Evolutionary conservation across 1,140 invertebrate species (phyloP).

Genomic region (Heterodera schachtii): DNA sequence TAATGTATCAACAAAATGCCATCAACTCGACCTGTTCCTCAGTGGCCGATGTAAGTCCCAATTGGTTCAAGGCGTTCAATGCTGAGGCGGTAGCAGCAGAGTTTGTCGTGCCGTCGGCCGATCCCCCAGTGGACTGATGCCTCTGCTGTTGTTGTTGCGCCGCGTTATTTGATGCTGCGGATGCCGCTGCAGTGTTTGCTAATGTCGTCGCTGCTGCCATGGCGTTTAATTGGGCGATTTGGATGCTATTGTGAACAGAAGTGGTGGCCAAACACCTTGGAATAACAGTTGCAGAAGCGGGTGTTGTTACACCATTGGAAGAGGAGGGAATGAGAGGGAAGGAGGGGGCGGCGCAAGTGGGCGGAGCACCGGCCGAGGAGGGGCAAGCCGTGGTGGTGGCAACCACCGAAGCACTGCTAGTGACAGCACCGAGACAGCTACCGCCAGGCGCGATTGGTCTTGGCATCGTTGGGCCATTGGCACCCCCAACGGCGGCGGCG

Average conservation of each 20-base stretch:
- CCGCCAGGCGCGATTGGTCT: background rate
- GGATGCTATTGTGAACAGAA: slow-evolving; percentile 14
- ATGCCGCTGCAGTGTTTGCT: slow-evolving; percentile 24
- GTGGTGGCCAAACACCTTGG: slow-evolving; percentile 16
- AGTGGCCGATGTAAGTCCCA: slow-evolving; percentile 21
- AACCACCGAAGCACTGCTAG: background rate
- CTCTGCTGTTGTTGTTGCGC: slow-evolving; percentile 5
- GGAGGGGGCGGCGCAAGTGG: background rate
- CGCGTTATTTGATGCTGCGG: slow-evolving; percentile 24
- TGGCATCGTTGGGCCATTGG: slow-evolving; percentile 4
- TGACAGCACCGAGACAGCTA: background rate
- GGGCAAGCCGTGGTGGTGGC: background rate
- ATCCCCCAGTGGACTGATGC: slow-evolving; percentile 9
- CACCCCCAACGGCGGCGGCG: slow-evolving; percentile 4
- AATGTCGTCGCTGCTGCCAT: slow-evolving; percentile 29
- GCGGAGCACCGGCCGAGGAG: background rate
- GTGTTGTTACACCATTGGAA: slow-evolving; percentile 21
- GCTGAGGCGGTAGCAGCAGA: slow-evolving; percentile 11
- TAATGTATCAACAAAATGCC: background rate
- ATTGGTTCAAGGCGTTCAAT: slow-evolving; percentile 27
- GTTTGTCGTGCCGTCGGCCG: background rate
- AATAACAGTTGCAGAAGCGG: slow-evolving; percentile 24
- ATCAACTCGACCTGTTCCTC: slow-evolving; percentile 28
- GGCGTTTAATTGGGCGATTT: slow-evolving; percentile 27
- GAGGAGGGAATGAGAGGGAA: background rate